Evolutionary conservation across 2,888 invertebrate species (phyloP).

Genomic region (Hartigia nigra): DNA sequence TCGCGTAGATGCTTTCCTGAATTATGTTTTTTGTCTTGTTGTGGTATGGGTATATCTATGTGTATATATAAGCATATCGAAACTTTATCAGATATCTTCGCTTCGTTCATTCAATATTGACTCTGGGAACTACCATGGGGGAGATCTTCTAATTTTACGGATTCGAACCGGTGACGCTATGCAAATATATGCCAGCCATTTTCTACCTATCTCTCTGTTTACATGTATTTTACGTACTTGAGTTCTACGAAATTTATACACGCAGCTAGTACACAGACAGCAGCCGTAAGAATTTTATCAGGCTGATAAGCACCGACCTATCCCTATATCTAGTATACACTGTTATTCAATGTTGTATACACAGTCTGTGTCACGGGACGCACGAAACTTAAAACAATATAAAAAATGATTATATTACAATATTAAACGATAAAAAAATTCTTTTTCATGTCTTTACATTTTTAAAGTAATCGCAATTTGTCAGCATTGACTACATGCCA

Average conservation of each 20-base stretch:
- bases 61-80: slow-evolving; percentile 20
- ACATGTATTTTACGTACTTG: slow-evolving; percentile 9
- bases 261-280: neutral
- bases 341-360: no score
- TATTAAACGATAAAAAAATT: no score
- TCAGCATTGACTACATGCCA: no score
- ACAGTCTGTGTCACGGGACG: neutral
- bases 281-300: neutral
- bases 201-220: neutral
- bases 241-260: neutral
- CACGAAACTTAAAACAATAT: neutral
- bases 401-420: neutral
- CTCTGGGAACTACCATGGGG: slow-evolving; percentile 48
- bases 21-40: neutral
- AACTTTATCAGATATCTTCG: slow-evolving; percentile 55
- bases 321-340: neutral
- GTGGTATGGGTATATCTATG: no score
- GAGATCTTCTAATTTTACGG: slow-evolving; percentile 58
- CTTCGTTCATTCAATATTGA: slow-evolving; percentile 54
- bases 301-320: neutral
- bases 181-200: slow-evolving; percentile 42
- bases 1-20: neutral
- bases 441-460: no score
- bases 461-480: no score
- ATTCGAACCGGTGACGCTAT: slow-evolving; percentile 49